Conservation (phyloP, 2,797 vertebrate species). For the Gymnoscopelus microlampas region DNA sequence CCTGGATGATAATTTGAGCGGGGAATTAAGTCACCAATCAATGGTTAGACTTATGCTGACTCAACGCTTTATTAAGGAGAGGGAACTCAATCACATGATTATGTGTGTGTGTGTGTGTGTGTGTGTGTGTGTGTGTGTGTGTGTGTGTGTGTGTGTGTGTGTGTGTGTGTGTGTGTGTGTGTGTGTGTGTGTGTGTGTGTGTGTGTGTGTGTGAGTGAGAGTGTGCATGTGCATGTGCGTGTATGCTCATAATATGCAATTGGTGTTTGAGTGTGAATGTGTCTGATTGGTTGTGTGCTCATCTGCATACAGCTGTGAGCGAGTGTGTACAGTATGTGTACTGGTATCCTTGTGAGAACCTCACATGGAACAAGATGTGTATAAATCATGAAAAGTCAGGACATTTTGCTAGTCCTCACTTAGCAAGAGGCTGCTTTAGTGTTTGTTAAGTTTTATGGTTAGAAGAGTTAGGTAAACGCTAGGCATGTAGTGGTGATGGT, state of each 20-base stretch:
- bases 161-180: constrained; percentile 32
- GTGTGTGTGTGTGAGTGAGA: constrained; percentile 26
- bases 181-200: constrained; percentile 7
- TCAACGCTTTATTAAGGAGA: constrained; percentile 74
- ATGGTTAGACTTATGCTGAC: constrained; percentile 80
- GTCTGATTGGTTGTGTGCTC: constrained; percentile 3
- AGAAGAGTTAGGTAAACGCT: too few species aligned
- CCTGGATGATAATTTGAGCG: constrained; percentile 82
- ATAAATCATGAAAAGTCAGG: too few species aligned
- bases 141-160: not conserved
- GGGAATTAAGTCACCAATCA: constrained; percentile 83
- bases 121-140: constrained; percentile 28
- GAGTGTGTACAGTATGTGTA: constrained; percentile 18
- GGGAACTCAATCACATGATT: constrained; percentile 71
- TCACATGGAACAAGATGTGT: too few species aligned
- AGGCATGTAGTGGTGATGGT: too few species aligned
- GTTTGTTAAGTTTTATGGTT: too few species aligned
- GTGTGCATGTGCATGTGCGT: constrained; percentile 16
- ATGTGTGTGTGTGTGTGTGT: constrained; percentile 28
- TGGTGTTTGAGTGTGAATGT: constrained; percentile 15
- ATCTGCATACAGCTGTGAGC: constrained; percentile 30
- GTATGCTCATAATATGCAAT: too few species aligned
- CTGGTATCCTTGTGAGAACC: too few species aligned
- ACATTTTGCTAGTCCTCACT: too few species aligned
- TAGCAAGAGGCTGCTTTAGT: constrained; percentile 13